Percentiles rank a stretch among this genome's conserved stretches.
These are phyloP conservation scores for Hypocryptadius cinnamomeus DNA, from an alignment of 2,113 vertebrate species.

Conservation along the genomic window DNA sequence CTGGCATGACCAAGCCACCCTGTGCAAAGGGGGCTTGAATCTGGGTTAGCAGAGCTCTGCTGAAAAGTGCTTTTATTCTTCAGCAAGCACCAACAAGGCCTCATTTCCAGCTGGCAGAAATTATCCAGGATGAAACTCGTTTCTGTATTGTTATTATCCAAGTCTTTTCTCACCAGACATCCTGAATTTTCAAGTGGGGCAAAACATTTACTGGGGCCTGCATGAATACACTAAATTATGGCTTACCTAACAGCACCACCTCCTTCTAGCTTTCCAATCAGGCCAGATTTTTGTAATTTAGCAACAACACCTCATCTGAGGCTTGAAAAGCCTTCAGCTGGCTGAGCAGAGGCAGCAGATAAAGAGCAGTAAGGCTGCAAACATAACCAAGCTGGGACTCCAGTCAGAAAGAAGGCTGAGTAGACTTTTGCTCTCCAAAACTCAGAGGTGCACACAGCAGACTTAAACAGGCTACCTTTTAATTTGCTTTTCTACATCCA, in stretches of 20 bases:
- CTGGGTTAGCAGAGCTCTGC: neutral
- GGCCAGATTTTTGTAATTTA: neutral
- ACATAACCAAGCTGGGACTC: neutral
- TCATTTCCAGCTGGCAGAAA: neutral
- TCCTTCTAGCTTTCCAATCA: neutral
- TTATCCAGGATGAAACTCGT: neutral
- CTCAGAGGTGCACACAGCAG: neutral
- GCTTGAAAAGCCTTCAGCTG: neutral
- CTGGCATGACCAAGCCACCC: neutral
- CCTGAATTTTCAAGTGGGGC: neutral
- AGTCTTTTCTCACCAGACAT: neutral
- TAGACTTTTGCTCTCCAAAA: neutral
- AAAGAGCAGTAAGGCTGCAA: neutral
- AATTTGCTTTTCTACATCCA: neutral
- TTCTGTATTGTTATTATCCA: neutral
- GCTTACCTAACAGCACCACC: neutral
- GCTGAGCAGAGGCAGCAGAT: neutral
- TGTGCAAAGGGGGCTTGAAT: neutral
- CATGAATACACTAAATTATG: neutral
- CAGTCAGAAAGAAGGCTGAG: neutral
- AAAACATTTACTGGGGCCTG: neutral
- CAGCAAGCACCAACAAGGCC: neutral
- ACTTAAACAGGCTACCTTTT: neutral
- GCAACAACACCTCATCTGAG: neutral
- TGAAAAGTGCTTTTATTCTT: neutral